phyloP scores from a whole-genome alignment of 2,888 invertebrate genomes.

The Syrphus vitripennis region DNA sequence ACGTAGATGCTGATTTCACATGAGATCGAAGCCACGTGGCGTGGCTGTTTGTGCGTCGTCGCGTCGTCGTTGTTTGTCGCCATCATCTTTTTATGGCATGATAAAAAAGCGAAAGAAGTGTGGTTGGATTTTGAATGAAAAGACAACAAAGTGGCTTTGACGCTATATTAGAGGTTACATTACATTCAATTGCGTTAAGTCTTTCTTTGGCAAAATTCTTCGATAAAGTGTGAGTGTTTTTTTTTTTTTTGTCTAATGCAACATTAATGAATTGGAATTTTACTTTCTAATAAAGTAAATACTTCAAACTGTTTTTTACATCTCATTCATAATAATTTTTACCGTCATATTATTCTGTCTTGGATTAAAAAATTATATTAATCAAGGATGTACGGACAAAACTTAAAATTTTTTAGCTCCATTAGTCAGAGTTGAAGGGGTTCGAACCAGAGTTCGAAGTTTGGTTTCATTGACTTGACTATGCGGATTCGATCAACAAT shows the following conservation, averaged over 20 bases:
- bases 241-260: slow-evolving; percentile 2
- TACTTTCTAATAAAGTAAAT: slow-evolving; percentile 30
- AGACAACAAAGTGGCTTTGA: neutral
- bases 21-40: neutral
- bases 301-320: neutral
- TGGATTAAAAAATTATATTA: too few relatives aligned
- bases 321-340: too few relatives aligned
- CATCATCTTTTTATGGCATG: slow-evolving; percentile 27
- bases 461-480: too few relatives aligned
- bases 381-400: too few relatives aligned
- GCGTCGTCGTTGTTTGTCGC: neutral
- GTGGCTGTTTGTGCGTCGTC: neutral
- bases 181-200: neutral
- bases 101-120: slow-evolving; percentile 22
- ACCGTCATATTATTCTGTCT: too few relatives aligned
- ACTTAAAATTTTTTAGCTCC: too few relatives aligned
- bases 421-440: too few relatives aligned
- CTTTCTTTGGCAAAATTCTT: slow-evolving; percentile 15
- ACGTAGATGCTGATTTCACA: slow-evolving; percentile 52
- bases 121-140: slow-evolving; percentile 47
- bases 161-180: neutral
- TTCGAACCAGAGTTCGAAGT: too few relatives aligned
- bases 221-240: slow-evolving; percentile 8
- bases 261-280: slow-evolving; percentile 39
- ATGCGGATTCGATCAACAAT: too few relatives aligned